These are phyloP conservation scores for Zapus hudsonius DNA, from an alignment of 2,113 vertebrate species.

Conservation along the genomic window DNA sequence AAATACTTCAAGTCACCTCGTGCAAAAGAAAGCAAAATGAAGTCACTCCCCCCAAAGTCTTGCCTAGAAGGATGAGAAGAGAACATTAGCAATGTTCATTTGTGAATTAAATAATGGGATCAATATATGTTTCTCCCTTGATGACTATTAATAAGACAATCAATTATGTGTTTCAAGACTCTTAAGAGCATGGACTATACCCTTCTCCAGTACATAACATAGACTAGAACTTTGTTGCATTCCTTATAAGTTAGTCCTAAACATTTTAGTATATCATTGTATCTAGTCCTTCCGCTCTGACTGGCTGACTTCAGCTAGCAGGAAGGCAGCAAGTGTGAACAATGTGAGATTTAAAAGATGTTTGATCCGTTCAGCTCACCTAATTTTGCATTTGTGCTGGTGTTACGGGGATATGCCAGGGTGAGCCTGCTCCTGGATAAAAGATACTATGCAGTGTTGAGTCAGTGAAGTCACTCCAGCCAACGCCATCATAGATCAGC, in stretches of 20 bases:
- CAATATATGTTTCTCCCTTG: conserved; percentile 6
- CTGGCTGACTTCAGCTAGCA: neutral
- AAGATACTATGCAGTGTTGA: neutral
- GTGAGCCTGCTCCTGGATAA: neutral
- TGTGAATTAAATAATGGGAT: conserved; percentile 30
- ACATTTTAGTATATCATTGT: neutral
- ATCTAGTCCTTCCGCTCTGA: neutral
- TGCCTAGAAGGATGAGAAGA: neutral
- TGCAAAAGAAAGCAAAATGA: conserved; percentile 48
- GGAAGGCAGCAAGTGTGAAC: neutral
- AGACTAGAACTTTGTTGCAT: neutral
- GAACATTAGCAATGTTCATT: neutral
- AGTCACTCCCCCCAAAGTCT: neutral
- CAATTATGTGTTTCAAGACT: neutral
- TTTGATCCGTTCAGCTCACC: neutral
- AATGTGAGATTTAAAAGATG: neutral
- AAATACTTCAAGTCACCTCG: conserved; percentile 60
- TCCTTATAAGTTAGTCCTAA: neutral
- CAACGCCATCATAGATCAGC: neutral
- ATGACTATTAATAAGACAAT: conserved; percentile 36
- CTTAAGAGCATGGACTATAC: neutral
- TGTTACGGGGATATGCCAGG: neutral
- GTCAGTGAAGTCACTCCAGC: neutral
- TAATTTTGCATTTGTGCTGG: neutral
- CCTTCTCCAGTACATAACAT: neutral